Base-by-base conservation (phyloP, 2,888 invertebrate species). In the Polydrusus pterygomalis region DNA sequence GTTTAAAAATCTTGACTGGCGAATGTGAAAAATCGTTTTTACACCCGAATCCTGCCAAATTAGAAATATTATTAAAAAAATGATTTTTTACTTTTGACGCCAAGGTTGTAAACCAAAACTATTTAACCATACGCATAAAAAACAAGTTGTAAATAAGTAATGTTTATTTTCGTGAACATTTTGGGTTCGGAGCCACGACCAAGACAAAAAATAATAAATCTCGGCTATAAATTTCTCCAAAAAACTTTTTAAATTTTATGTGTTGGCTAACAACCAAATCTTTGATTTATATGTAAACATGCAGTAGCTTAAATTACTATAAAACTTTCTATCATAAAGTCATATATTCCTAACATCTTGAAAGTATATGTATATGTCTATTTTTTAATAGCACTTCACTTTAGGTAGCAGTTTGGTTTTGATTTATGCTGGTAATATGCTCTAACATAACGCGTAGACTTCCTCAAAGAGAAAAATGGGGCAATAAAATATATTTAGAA, bases 261-360 rank as follows among this genome's bases (percentile, higher is more conserved):
- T 54, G n/a, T 54, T 54, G 54, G 54, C 54, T 30, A 30, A 6
- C 11, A 54, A 54, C 54, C 54, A 54, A 54, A 54, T 54, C 2
- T 25, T 30, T 54, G 54, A 54, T 11, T 51, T 5, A 51, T 51
- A 54, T 25, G 25, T 20, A 30, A 47, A 47, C 17, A 54, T 25
- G 54, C 8, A 54, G 54, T 54, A 25, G 10, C 25, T 51, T 11
- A 25, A 25, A 3, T 25, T 10, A 51, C 25, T 25, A 9, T 49
- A 20, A 20, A 2, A n/a, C 17, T 25, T 51, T 51, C 51, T 18
- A 51, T 51, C 20, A 18, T 51, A 11, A 51, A 51, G 13, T 20
- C 11, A 51, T 20, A 51, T 20, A 51, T 51, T 51, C 9, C 18
- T 20, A 51, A 51, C 51, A 51, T 25, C n/a, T 17, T 17, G n/a